phyloP scores from a whole-genome alignment of 2,797 vertebrate species.

The Sebastes itinus region DNA sequence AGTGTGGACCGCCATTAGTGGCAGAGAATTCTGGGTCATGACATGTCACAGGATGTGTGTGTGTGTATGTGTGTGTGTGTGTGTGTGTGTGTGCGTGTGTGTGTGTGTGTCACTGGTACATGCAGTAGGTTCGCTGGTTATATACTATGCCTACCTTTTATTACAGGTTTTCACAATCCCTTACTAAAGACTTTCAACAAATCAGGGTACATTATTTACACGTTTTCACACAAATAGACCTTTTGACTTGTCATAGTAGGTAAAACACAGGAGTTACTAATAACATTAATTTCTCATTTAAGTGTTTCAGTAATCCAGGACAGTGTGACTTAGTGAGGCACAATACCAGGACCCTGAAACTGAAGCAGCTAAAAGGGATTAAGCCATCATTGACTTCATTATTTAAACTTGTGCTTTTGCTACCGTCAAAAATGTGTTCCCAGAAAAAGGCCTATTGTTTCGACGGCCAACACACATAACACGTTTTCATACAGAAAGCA shows the following conservation, averaged over 20 bases:
- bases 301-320: background rate
- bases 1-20: constrained; percentile 24
- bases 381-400: background rate
- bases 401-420: background rate
- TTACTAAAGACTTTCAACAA: background rate
- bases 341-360: background rate
- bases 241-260: background rate
- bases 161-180: background rate
- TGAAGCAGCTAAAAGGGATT: background rate
- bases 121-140: background rate
- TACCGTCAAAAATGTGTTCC: background rate
- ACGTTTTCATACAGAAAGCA: background rate
- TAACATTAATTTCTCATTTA: background rate
- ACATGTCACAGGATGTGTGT: constrained; percentile 24
- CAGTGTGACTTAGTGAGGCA: background rate
- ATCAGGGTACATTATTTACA: background rate
- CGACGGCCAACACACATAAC: background rate
- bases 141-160: background rate
- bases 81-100: constrained; percentile 8
- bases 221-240: background rate
- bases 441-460: background rate
- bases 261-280: background rate
- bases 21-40: constrained; percentile 27
- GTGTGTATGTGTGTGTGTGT: constrained; percentile 10
- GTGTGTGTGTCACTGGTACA: constrained; percentile 9